These are phyloP conservation scores for Pedicia rivosa DNA, from an alignment of 2,888 invertebrate genomes.

Conservation along the genomic window DNA sequence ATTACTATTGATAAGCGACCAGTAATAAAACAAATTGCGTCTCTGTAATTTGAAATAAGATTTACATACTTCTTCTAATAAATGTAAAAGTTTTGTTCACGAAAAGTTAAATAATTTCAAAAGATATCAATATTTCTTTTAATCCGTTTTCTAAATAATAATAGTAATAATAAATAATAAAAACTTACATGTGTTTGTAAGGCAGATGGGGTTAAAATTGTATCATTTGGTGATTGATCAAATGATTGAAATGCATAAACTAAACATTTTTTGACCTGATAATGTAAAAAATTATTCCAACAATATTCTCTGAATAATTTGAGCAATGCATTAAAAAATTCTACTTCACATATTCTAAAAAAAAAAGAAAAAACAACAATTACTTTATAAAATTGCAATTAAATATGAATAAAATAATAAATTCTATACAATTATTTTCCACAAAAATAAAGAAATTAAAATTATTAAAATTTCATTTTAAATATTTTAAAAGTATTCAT, in stretches of 20 bases:
- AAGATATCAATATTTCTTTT: too few relatives aligned
- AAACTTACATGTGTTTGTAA: conserved; percentile 38
- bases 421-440: too few relatives aligned
- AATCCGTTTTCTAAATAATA: too few relatives aligned
- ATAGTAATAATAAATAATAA: conserved; percentile 14
- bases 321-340: conserved; percentile 48
- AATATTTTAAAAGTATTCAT: background rate
- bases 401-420: background rate
- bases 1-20: too few relatives aligned
- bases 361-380: background rate
- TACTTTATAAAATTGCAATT: background rate
- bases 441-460: too few relatives aligned
- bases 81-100: too few relatives aligned
- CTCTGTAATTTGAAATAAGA: too few relatives aligned
- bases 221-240: conserved; percentile 24
- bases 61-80: too few relatives aligned
- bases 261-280: conserved; percentile 69
- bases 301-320: conserved; percentile 79
- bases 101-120: too few relatives aligned
- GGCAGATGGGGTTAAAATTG: conserved; percentile 25
- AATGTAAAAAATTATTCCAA: conserved; percentile 93
- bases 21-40: too few relatives aligned
- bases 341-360: conserved; percentile 30
- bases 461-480: too few relatives aligned
- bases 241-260: conserved; percentile 43